These are phyloP conservation scores for Catostomus latipinnis DNA, from an alignment of 2,797 vertebrate genomes.

Conservation along the genomic window DNA sequence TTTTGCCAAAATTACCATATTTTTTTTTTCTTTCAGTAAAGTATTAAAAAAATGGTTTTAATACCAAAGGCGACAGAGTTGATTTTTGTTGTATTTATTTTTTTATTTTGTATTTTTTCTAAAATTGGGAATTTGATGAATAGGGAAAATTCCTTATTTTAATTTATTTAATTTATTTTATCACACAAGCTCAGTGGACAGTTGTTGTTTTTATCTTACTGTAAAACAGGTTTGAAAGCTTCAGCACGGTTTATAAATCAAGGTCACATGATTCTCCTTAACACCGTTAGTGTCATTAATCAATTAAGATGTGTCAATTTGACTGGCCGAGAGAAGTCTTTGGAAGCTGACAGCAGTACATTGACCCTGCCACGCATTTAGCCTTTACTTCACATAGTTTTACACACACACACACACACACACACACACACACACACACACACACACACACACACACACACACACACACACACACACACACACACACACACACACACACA, in stretches of 20 bases:
- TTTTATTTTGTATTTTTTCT: too few relatives aligned
- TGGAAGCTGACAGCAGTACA: constrained; percentile 72
- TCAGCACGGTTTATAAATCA: constrained; percentile 29
- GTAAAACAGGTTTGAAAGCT: constrained; percentile 7
- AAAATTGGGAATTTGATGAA: background rate
- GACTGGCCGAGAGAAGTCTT: constrained; percentile 72
- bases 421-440: constrained; percentile 24
- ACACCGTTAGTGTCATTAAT: constrained; percentile 65
- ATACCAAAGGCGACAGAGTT: too few relatives aligned
- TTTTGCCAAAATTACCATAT: too few relatives aligned
- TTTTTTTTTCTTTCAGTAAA: too few relatives aligned
- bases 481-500: constrained; percentile 47
- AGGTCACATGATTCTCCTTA: constrained; percentile 56
- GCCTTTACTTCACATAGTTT: constrained; percentile 34
- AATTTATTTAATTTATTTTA: background rate
- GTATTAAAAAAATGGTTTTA: too few relatives aligned
- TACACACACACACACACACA: constrained; percentile 48
- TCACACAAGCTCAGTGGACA: background rate
- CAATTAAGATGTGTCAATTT: constrained; percentile 64
- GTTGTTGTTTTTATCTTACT: background rate
- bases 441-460: too few relatives aligned
- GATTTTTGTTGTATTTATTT: too few relatives aligned
- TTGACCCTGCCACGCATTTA: constrained; percentile 62
- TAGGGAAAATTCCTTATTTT: background rate
- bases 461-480: constrained; percentile 23